phyloP scores from a whole-genome alignment of 2,113 vertebrate genomes.

The Coryphaenoides rupestris region DNA sequence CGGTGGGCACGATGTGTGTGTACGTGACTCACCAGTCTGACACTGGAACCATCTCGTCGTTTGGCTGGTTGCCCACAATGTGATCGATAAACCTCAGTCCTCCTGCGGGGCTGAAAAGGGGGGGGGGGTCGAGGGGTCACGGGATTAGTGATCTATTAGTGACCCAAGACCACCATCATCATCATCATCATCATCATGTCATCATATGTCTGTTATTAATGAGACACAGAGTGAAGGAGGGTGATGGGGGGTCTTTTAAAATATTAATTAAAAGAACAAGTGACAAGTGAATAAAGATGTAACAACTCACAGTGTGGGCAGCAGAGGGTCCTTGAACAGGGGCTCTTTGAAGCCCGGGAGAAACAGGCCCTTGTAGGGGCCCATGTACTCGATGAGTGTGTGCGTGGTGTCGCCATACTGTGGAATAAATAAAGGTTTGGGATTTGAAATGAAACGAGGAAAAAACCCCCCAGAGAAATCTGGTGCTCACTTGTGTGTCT shows the following conservation, averaged over 20 bases:
- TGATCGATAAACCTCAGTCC: slow-evolving; percentile 78
- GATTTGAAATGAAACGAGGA: not conserved
- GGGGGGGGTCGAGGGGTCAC: not conserved
- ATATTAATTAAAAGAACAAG: not conserved
- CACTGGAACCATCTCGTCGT: slow-evolving; percentile 75
- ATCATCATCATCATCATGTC: too few relatives aligned
- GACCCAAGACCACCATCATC: too few relatives aligned
- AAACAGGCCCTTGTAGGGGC: slow-evolving; percentile 76
- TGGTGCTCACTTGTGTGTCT: too few relatives aligned
- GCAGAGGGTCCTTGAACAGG: slow-evolving; percentile 67
- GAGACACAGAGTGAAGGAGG: not conserved
- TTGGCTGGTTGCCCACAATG: slow-evolving; percentile 83
- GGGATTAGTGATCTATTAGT: not conserved
- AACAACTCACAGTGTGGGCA: slow-evolving; percentile 74
- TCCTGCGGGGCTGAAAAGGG: slow-evolving; percentile 58
- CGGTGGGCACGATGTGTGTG: slow-evolving; percentile 7
- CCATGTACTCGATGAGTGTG: slow-evolving; percentile 76
- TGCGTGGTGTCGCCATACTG: slow-evolving; percentile 84
- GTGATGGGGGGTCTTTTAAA: not conserved
- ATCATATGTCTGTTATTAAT: too few relatives aligned
- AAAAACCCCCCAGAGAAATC: too few relatives aligned
- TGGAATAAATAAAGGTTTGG: slow-evolving; percentile 11
- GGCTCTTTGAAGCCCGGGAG: slow-evolving; percentile 75
- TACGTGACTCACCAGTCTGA: slow-evolving; percentile 75
- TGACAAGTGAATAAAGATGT: too few relatives aligned